Evolutionary conservation across 2,888 invertebrate genomes (phyloP).

Genomic region (Seira sanloemensis): DNA sequence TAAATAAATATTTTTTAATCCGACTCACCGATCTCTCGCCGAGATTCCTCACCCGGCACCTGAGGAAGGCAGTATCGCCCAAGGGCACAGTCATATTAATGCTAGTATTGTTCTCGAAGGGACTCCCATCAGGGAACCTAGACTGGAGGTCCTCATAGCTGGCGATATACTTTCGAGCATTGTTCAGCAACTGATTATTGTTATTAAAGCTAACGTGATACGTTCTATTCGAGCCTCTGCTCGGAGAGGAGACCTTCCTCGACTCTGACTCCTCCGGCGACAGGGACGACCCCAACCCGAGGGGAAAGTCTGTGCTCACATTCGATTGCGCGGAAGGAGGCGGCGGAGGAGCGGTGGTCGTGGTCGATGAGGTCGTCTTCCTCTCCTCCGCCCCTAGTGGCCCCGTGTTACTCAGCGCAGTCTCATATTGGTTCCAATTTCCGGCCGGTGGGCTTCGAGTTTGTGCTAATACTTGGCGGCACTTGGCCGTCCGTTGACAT

Average conservation of each 20-base stretch:
- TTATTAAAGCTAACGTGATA: constrained; percentile 24
- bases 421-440: constrained; percentile 56
- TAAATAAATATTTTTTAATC: neutral
- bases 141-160: constrained; percentile 78
- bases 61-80: constrained; percentile 86
- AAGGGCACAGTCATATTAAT: constrained; percentile 86
- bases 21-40: constrained; percentile 82
- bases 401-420: constrained; percentile 55
- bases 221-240: constrained; percentile 25
- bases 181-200: constrained; percentile 31
- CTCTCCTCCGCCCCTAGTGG: constrained; percentile 7
- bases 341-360: neutral
- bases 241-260: neutral
- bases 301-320: neutral
- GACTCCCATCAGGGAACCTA: constrained; percentile 75
- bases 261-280: neutral
- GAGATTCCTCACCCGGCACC: constrained; percentile 86
- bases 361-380: neutral
- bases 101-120: constrained; percentile 83
- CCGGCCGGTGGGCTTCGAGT: neutral
- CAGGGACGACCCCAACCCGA: neutral
- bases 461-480: neutral
- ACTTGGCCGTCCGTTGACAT: constrained; percentile 14
- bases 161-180: constrained; percentile 74
- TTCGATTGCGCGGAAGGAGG: neutral